These are phyloP conservation scores for Lasius platythorax DNA, from an alignment of 2,888 invertebrate genomes.

Conservation along the genomic window DNA sequence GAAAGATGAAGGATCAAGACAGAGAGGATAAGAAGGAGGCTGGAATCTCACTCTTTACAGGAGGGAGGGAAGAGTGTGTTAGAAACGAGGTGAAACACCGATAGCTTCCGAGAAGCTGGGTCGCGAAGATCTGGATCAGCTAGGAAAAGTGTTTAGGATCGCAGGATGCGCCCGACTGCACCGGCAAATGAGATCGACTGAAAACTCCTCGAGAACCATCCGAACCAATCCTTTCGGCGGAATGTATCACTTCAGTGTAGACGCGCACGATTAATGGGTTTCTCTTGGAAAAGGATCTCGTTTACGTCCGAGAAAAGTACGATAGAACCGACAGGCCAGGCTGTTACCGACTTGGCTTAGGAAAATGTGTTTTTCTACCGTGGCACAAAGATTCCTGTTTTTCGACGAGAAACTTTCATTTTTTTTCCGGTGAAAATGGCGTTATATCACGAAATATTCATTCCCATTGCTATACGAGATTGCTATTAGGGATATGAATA, in stretches of 20 bases:
- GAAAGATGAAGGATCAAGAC: conserved; percentile 32
- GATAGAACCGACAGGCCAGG: conserved; percentile 45
- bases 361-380: conserved; percentile 58
- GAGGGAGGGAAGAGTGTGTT: conserved; percentile 9
- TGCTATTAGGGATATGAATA: background rate
- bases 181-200: conserved; percentile 76
- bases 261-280: conserved; percentile 74
- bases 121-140: conserved; percentile 63
- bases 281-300: conserved; percentile 75
- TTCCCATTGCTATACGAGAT: background rate
- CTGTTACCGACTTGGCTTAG: conserved; percentile 63
- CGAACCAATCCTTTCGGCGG: conserved; percentile 60
- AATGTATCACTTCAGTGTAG: conserved; percentile 74
- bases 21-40: background rate
- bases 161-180: conserved; percentile 71
- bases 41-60: conserved; percentile 34
- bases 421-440: background rate
- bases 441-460: background rate
- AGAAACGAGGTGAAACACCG: conserved; percentile 62
- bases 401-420: background rate
- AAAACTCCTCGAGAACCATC: conserved; percentile 68
- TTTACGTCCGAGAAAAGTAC: conserved; percentile 69
- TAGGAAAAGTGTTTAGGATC: conserved; percentile 75
- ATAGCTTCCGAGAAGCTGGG: conserved; percentile 57
- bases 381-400: conserved; percentile 24